Evolutionary conservation across 2,888 invertebrate species (phyloP), one percentile per base, ranked within the genome.

Genomic region (Electrophaes corylata): DNA sequence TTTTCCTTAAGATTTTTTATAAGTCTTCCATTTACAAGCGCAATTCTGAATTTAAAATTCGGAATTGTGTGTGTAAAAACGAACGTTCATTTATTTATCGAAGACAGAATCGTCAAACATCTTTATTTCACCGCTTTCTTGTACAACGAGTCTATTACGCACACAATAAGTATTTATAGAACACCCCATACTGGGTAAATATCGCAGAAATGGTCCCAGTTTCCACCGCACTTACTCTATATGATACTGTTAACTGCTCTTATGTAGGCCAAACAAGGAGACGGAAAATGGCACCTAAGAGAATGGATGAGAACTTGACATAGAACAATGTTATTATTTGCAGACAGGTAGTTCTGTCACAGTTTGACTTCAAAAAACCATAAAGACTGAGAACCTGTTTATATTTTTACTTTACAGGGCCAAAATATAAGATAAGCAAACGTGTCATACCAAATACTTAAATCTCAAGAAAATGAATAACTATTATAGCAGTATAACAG

Each of bases 181-280:
- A 76, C 71, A 72, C 60, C 51, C 63, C 62, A 65, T 66, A 66
- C 57, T 18, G 33, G 43, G 39, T 37, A 49, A 67, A 67, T 69
- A 73, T 73, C 71, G 73, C 68, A 72, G 69, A 60, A 67, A 66
- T 66, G 62, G 66, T 61, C 57, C 68, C 69, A 72, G 70, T 71
- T 72, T 72, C 67, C 67, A 61, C 71, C 59, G 67, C 43, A 59
- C 62, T 64, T 60, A 66, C 54, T 46, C 53, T 23, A 26, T 60
- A 64, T 72, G 67, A 73, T 65, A 57, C 55, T 55, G 70, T 66
- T 73, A 75, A 78, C 70, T 73, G 73, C 72, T 76, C 75, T 75
- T 75, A 75, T 72, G 75, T 72, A 76, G 73, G 70, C 72, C 74
- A 75, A 79, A 79, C 75, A 76, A 70, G 68, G 66, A 67, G 64